Percentiles rank a stretch among this genome's conserved stretches.
Evolutionary conservation across 2,113 vertebrate species (phyloP).

Genomic region (Amazona vittata): DNA sequence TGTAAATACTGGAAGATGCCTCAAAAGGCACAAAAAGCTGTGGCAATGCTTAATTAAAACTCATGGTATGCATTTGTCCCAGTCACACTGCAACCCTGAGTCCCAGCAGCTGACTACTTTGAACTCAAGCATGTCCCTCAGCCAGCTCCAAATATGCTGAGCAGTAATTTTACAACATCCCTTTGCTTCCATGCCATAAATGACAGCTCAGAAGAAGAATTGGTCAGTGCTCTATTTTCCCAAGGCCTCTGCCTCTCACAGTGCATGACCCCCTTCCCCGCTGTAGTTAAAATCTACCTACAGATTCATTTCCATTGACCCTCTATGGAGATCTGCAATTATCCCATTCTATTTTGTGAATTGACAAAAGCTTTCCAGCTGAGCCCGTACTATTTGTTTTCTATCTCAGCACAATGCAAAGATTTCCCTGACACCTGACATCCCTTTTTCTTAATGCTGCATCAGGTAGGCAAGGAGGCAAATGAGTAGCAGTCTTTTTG

Average conservation of each 20-base stretch:
- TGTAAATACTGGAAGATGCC: not conserved
- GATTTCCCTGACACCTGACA: not conserved
- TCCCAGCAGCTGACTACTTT: not conserved
- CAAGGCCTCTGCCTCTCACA: not conserved
- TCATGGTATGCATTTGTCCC: not conserved
- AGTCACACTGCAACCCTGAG: not conserved
- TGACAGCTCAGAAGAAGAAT: not conserved
- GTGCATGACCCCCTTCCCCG: not conserved
- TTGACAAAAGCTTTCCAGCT: not conserved
- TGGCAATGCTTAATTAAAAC: not conserved
- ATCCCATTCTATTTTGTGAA: not conserved
- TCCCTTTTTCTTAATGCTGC: not conserved
- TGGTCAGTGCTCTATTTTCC: not conserved
- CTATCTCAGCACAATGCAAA: not conserved
- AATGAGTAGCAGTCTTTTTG: not conserved
- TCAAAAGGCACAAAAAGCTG: not conserved
- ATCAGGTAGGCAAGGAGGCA: not conserved
- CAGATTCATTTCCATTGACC: not conserved
- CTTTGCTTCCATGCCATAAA: not conserved
- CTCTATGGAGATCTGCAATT: not conserved
- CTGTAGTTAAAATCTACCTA: not conserved
- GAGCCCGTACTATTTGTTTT: not conserved
- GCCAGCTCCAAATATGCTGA: not conserved
- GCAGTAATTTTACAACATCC: not conserved
- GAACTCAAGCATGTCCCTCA: fast-evolving